Evolutionary conservation across 2,888 invertebrate genomes (phyloP), one percentile per base, ranked within the genome.

Genomic region (Linyphia triangularis): DNA sequence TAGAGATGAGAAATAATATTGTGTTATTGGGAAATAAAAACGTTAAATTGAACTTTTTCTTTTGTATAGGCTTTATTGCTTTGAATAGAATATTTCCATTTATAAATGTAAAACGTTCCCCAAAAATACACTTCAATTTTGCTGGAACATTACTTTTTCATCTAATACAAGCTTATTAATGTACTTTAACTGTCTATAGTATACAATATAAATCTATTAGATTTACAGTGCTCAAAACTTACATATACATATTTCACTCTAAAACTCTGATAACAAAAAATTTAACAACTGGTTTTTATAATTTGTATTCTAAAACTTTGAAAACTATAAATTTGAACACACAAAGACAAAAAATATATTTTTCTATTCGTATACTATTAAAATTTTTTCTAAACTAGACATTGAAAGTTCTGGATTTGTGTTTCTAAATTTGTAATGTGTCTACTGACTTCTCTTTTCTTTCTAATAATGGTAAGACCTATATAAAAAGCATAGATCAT

Each of bases 261-360:
- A 72, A 26, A 70, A 69, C 57, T 82, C 63, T 72, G 28, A 26
- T 70, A 82, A 82, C 82, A 72, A 28, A 78, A 63, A 43, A 37
- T 40, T 70, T 26, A 82, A 72, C 81, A 82, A 61, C 59, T 72
- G 28, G 19, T 4, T 37, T 40, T 16, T 24, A n/a, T n/a, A 37
- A 22, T n/a, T 57, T 13, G 19, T 72, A 9, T 28, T 72, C 72
- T 82, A 63, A 61, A 70, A 40, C 26, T 73, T 82, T 19, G 16
- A 63, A 70, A 72, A 70, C 72, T 82, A 72, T 72, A 72, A 43
- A 28, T 26, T 72, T 37, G 59, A 33, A 70, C 33, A 13, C 16
- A 2, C 24, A 70, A 82, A 82, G 37, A 19, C 28, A 72, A 82
- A n/a, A n/a, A 82, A 82, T 82, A 72, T 82, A 59, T 82, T 70